Conservation (phyloP, 2,113 vertebrate genomes). For the Dipodomys spectabilis region DNA sequence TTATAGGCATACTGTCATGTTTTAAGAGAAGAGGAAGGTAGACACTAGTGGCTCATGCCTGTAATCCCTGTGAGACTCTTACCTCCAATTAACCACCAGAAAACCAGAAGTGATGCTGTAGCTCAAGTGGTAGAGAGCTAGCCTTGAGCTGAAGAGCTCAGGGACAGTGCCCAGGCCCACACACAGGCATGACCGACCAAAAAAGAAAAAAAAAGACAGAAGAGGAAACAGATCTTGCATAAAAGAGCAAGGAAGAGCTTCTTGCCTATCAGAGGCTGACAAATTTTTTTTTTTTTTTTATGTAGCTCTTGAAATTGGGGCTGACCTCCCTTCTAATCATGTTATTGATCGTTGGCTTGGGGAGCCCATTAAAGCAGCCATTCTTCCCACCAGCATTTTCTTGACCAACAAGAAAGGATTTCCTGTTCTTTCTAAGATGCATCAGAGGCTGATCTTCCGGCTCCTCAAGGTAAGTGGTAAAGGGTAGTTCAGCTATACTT, state of each 20-base stretch:
- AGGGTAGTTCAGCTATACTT: not conserved
- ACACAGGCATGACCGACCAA: no score
- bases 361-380: constrained; percentile 95
- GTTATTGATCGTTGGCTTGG: constrained; percentile 96
- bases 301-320: constrained; percentile 92
- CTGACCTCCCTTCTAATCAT: constrained; percentile 91
- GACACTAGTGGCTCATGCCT: no score
- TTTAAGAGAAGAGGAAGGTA: no score
- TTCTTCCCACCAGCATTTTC: constrained; percentile 94
- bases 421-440: constrained; percentile 94
- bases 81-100: no score
- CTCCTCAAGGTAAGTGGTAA: constrained; percentile 91
- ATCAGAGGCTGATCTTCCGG: constrained; percentile 93
- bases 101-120: no score
- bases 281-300: not conserved
- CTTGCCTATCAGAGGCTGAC: not conserved
- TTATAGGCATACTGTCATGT: no score
- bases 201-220: not conserved
- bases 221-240: not conserved
- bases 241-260: not conserved
- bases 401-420: constrained; percentile 97
- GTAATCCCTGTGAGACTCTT: no score
- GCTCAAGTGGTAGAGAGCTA: no score
- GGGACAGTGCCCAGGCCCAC: no score
- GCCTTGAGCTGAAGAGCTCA: no score